Conservation (phyloP, 2,888 invertebrate genomes). For the Exephanes ischioxanthus region DNA sequence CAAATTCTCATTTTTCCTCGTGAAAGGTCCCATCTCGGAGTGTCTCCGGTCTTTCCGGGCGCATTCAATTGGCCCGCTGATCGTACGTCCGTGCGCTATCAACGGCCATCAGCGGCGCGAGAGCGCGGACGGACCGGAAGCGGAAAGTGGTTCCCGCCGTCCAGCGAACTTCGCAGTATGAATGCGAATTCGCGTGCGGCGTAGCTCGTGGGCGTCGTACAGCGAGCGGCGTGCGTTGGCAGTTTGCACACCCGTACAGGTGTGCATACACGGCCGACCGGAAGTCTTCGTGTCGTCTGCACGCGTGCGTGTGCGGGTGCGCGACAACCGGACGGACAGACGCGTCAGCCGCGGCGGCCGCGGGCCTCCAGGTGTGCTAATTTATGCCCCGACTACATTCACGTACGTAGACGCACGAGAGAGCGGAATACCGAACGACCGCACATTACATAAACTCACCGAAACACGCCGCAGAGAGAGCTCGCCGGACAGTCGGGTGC, state of each 20-base stretch:
- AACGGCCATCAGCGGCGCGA: constrained; percentile 46
- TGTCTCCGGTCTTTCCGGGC: not conserved
- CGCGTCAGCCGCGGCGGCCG: constrained; percentile 56
- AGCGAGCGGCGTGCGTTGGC: not conserved
- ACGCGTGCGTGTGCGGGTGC: constrained; percentile 30
- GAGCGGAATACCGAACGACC: constrained; percentile 74
- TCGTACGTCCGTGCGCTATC: constrained; percentile 24
- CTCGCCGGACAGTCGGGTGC: constrained; percentile 22
- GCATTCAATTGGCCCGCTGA: constrained; percentile 45
- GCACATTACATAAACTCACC: constrained; percentile 77
- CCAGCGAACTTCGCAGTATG: constrained; percentile 20
- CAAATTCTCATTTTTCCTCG: not conserved
- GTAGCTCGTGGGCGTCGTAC: not conserved
- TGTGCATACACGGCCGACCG: not conserved
- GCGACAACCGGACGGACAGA: constrained; percentile 20
- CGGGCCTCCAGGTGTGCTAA: constrained; percentile 72
- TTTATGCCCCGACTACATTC: constrained; percentile 76
- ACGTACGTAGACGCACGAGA: constrained; percentile 68
- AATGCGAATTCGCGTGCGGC: not conserved
- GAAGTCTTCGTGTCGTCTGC: not conserved
- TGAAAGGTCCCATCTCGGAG: not conserved
- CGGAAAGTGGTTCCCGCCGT: constrained; percentile 56
- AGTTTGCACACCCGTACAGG: constrained; percentile 14
- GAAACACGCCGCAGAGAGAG: constrained; percentile 71
- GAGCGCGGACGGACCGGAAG: constrained; percentile 50